Evolutionary conservation across 2,888 invertebrate species (phyloP).

Genomic region (Volucella bombylans): DNA sequence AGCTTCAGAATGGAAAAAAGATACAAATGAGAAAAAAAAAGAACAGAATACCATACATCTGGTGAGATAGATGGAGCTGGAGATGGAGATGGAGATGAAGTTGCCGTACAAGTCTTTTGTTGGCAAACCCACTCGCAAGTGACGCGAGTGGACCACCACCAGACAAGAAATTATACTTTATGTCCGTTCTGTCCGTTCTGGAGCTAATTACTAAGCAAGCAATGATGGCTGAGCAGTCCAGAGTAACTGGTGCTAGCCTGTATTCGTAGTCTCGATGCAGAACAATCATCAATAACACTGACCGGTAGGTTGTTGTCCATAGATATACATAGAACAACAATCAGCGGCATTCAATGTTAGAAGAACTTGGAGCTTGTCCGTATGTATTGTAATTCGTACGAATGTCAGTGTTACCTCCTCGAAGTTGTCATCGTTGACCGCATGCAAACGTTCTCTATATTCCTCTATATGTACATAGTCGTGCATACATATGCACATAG

Average conservation of each 20-base stretch:
- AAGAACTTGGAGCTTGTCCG: constrained; percentile 58
- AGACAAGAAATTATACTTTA: constrained; percentile 70
- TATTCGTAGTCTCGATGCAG: constrained; percentile 5
- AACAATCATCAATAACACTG: constrained; percentile 52
- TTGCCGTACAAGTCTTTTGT: constrained; percentile 49
- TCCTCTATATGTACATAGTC: too few species aligned
- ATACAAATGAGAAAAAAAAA: background rate
- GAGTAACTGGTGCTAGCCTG: constrained; percentile 24
- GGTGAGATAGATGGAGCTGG: background rate
- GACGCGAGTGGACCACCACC: constrained; percentile 61
- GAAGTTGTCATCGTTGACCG: constrained; percentile 69
- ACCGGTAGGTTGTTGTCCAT: constrained; percentile 10
- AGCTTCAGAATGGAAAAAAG: background rate
- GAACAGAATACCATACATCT: background rate
- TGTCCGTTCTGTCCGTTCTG: constrained; percentile 71
- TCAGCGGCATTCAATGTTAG: constrained; percentile 55
- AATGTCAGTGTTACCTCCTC: constrained; percentile 44
- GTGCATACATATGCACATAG: too few species aligned
- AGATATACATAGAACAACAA: constrained; percentile 59
- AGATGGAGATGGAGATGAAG: constrained; percentile 15
- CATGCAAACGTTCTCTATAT: constrained; percentile 24
- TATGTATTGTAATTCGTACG: background rate
- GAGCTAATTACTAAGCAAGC: constrained; percentile 72
- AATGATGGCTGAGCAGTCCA: constrained; percentile 45
- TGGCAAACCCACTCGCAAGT: constrained; percentile 36